phyloP scores from a whole-genome alignment of 2,888 invertebrate genomes.

The Camptogramma bilineatum region DNA sequence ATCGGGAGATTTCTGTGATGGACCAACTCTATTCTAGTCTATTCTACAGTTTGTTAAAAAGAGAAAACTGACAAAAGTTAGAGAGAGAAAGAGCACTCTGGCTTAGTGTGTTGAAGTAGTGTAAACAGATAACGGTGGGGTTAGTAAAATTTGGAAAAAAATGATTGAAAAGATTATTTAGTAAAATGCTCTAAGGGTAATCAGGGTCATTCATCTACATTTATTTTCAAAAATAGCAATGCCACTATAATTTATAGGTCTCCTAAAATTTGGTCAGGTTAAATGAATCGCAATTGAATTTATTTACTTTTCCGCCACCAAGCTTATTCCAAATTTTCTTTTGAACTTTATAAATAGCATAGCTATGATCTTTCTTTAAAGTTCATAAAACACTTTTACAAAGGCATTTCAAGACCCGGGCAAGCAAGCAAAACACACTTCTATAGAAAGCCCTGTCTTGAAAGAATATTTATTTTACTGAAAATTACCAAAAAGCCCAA shows the following conservation, averaged over 20 bases:
- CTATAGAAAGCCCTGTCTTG: neutral
- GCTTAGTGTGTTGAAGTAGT: conserved; percentile 51
- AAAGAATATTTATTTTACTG: no score
- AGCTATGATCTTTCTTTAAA: neutral
- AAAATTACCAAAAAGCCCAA: neutral
- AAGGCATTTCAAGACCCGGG: neutral
- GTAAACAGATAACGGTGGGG: conserved; percentile 40
- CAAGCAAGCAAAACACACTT: neutral
- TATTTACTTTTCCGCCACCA: conserved; percentile 14
- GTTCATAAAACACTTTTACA: neutral
- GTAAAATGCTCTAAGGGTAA: neutral
- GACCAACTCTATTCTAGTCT: conserved; percentile 16
- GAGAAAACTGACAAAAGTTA: conserved; percentile 55
- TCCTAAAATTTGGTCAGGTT: neutral
- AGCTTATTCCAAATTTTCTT: neutral
- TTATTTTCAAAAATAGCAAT: neutral
- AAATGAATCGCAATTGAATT: conserved; percentile 22
- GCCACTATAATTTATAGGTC: neutral
- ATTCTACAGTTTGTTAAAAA: conserved; percentile 29
- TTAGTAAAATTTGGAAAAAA: conserved; percentile 43
- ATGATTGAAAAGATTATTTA: conserved; percentile 2
- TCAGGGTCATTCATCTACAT: neutral
- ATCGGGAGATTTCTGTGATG: conserved; percentile 3
- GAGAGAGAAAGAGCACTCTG: conserved; percentile 73
- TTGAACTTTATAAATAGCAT: neutral